These are phyloP conservation scores for Spongia lamella DNA, from an alignment of 37 sponge, comb jelly and placozoan species.

Conservation along the genomic window DNA sequence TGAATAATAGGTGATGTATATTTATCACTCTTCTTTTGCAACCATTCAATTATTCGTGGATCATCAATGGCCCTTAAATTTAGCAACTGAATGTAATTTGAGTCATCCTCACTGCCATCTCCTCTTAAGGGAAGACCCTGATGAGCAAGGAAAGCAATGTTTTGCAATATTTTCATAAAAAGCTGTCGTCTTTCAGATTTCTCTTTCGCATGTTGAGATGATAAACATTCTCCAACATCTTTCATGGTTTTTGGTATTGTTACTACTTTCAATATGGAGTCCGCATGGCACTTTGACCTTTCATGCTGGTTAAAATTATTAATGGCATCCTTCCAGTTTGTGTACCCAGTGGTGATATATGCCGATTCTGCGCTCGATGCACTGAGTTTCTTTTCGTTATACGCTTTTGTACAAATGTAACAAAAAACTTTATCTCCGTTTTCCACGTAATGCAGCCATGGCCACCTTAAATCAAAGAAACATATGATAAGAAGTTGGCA, in stretches of 20 bases:
- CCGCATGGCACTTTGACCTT: neutral
- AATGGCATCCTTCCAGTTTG: conserved; percentile 49
- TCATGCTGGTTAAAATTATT: conserved; percentile 19
- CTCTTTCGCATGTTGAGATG: conserved; percentile 14
- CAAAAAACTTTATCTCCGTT: conserved; percentile 24
- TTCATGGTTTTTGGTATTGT: conserved; percentile 21
- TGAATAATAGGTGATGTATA: conserved; percentile 55
- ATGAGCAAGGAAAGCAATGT: conserved; percentile 6
- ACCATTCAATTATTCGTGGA: conserved; percentile 4
- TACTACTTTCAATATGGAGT: conserved; percentile 26
- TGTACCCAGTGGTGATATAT: no score
- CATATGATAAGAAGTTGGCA: no score
- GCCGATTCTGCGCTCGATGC: conserved; percentile 47
- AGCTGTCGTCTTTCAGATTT: no score
- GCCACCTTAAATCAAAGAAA: conserved; percentile 5
- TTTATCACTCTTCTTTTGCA: conserved; percentile 22
- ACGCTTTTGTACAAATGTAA: conserved; percentile 33
- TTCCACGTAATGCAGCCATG: conserved; percentile 35
- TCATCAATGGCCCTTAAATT: conserved; percentile 31
- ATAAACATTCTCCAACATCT: conserved; percentile 24
- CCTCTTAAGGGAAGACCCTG: conserved; percentile 38
- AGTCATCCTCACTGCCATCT: conserved; percentile 21
- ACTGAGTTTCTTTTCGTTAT: conserved; percentile 15
- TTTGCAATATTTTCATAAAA: conserved; percentile 1
- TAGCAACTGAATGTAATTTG: conserved; percentile 44